Conservation (phyloP, 2,888 invertebrate genomes). For the Pheosia gnoma region DNA sequence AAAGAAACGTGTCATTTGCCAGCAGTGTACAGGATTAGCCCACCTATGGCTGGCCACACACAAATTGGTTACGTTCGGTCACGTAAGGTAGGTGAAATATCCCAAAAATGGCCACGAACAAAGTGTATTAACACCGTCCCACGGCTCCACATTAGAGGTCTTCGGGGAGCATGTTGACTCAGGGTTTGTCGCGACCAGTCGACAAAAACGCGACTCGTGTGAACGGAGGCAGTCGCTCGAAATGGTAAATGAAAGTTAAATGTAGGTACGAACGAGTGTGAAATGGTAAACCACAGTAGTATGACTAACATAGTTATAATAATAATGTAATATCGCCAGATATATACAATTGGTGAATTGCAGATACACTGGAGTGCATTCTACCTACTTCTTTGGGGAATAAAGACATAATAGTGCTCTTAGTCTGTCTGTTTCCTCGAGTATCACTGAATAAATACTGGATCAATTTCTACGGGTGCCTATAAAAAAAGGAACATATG, state of each 20-base stretch:
- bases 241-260: neutral
- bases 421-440: too few relatives aligned
- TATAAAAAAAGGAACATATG: too few relatives aligned
- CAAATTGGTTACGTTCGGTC: conserved; percentile 11
- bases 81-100: conserved; percentile 22
- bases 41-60: conserved; percentile 7
- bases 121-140: conserved; percentile 24
- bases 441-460: too few relatives aligned
- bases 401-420: too few relatives aligned
- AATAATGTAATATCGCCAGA: too few relatives aligned
- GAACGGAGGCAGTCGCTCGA: neutral
- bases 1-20: neutral
- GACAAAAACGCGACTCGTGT: conserved; percentile 10
- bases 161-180: conserved; percentile 3
- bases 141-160: conserved; percentile 20
- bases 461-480: too few relatives aligned
- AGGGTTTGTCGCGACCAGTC: conserved; percentile 8
- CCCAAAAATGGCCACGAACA: conserved; percentile 29
- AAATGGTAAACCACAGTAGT: neutral
- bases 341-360: too few relatives aligned
- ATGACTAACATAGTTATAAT: too few relatives aligned
- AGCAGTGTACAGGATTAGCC: conserved; percentile 6
- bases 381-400: too few relatives aligned
- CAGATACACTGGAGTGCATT: too few relatives aligned
- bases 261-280: neutral